Evolutionary conservation across 2,797 vertebrate species (phyloP).

Genomic region (Spea hammondii): DNA sequence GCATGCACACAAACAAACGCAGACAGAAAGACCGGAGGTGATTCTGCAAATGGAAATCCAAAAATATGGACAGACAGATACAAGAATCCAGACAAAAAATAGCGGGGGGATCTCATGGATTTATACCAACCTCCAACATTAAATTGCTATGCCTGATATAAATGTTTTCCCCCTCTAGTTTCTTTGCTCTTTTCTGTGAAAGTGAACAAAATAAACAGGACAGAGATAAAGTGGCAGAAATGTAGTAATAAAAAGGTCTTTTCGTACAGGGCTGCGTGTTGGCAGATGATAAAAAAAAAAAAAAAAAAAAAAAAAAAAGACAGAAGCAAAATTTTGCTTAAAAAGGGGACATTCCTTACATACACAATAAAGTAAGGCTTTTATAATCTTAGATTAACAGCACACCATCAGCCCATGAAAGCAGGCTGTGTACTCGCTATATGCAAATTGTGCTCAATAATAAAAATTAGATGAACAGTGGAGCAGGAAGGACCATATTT

Average conservation of each 20-base stretch:
- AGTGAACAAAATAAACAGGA: conserved; percentile 73
- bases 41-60: conserved; percentile 10
- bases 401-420: no score
- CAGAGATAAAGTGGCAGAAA: conserved; percentile 68
- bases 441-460: no score
- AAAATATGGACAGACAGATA: conserved; percentile 53
- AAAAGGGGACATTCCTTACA: no score
- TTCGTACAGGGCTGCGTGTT: conserved; percentile 63
- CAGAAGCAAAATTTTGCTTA: no score
- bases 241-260: conserved; percentile 62
- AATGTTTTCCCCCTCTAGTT: conserved; percentile 99
- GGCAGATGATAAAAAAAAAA: conserved; percentile 65
- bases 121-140: conserved; percentile 99
- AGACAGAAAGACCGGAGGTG: conserved; percentile 4
- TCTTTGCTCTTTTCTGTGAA: conserved; percentile 98
- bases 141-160: conserved; percentile 99
- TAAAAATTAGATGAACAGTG: no score
- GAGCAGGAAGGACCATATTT: no score
- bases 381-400: no score
- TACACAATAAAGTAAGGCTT: no score
- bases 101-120: conserved; percentile 66
- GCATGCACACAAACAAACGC: conserved; percentile 31
- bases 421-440: no score
- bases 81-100: conserved; percentile 71
- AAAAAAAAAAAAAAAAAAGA: conserved; percentile 33